Evolutionary conservation across 1,140 invertebrate genomes (phyloP).

Genomic region (Trichonephila clavipes): DNA sequence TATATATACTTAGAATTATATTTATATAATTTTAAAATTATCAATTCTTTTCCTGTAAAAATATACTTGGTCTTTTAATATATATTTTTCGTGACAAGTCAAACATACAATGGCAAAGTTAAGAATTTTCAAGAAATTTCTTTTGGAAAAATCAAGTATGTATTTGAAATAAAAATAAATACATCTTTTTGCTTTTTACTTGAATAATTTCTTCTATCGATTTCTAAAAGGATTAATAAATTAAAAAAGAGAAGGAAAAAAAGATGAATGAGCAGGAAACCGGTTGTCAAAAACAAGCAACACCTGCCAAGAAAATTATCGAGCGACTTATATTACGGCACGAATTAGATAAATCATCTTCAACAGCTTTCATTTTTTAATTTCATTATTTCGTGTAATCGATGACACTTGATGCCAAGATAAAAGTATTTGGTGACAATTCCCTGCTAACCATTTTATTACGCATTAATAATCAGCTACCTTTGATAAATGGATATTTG

Average conservation of each 20-base stretch:
- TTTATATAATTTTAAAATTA: too few relatives aligned
- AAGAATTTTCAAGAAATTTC: too few relatives aligned
- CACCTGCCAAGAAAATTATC: background rate
- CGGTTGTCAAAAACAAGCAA: conserved; percentile 18
- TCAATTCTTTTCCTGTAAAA: too few relatives aligned
- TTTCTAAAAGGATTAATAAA: background rate
- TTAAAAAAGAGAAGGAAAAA: background rate
- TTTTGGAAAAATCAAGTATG: too few relatives aligned
- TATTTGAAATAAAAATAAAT: too few relatives aligned
- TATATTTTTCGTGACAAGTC: too few relatives aligned
- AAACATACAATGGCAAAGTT: too few relatives aligned
- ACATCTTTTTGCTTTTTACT: too few relatives aligned
- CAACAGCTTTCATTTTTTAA: background rate
- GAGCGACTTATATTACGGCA: background rate
- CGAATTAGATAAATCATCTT: conserved; percentile 21
- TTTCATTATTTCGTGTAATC: background rate
- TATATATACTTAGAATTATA: too few relatives aligned
- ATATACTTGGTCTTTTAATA: too few relatives aligned
- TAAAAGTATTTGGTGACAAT: conserved; percentile 23
- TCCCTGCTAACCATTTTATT: background rate
- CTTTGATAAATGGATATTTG: background rate
- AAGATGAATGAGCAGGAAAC: background rate
- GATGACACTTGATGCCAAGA: background rate
- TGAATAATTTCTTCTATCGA: background rate
- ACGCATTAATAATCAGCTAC: background rate